Conservation (phyloP, 1,140 invertebrate species). For the Meloidogyne chitwoodi region DNA sequence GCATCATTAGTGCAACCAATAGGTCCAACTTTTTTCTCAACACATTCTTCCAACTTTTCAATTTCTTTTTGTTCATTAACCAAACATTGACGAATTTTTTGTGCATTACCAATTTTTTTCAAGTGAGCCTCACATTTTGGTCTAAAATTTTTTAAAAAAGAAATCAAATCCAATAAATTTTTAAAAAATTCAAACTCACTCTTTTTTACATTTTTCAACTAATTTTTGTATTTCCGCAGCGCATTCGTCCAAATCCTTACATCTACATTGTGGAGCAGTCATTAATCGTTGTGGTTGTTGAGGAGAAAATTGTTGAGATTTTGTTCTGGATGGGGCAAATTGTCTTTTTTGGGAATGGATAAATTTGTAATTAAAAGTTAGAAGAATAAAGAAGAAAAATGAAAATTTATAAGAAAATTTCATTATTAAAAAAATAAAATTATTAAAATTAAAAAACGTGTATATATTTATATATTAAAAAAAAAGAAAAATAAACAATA, state of each 20-base stretch:
- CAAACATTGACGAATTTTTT: slow-evolving; percentile 44
- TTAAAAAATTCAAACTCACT: slow-evolving; percentile 20
- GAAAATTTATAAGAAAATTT: background rate
- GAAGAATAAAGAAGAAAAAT: background rate
- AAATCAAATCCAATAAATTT: too few relatives aligned
- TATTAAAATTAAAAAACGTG: too few relatives aligned
- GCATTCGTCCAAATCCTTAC: slow-evolving; percentile 46
- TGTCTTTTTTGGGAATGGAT: background rate
- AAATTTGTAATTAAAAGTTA: background rate
- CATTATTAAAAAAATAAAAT: too few relatives aligned
- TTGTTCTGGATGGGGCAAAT: background rate
- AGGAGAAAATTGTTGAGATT: background rate
- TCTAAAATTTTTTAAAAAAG: slow-evolving; percentile 6
- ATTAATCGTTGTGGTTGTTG: slow-evolving; percentile 26
- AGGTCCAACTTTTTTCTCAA: slow-evolving; percentile 44
- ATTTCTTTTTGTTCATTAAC: slow-evolving; percentile 47
- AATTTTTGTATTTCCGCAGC: slow-evolving; percentile 31
- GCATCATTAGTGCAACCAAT: slow-evolving; percentile 46
- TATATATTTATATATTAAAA: too few relatives aligned
- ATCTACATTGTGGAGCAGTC: slow-evolving; percentile 46
- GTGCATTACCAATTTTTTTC: slow-evolving; percentile 45
- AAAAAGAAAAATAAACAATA: too few relatives aligned
- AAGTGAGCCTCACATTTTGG: slow-evolving; percentile 43
- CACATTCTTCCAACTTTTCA: slow-evolving; percentile 44
- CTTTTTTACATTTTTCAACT: slow-evolving; percentile 38